Base-by-base conservation (phyloP, 2,797 vertebrate species). In the Vultur gryphus region DNA sequence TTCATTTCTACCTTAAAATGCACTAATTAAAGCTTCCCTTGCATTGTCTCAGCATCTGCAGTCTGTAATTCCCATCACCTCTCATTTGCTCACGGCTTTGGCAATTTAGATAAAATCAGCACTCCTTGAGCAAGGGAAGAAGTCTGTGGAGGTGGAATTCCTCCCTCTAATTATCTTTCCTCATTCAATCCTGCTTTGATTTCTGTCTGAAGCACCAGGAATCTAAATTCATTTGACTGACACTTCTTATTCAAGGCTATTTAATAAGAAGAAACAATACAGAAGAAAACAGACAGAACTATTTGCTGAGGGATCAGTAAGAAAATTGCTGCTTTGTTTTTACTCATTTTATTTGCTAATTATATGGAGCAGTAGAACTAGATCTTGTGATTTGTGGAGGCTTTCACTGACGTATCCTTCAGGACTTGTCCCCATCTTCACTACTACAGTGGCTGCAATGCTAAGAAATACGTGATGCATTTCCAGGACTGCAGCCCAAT, bases 311-410 rank as follows among this genome's bases (percentile, higher is more conserved):
- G 80, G 84, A 94, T 95, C 92, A 91, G 73, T 92, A 90, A 80
- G 82, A 87, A 95, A 97, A 98, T 85, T 91, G 91, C 71, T 89
- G 85, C 61, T 89, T 89, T 95, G 89, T 97, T 97, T 96, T 96
- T 51, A 77, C 66, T 84, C 77, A 88, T 79, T 90, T 89, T 85
- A 90, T 92, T 93, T 57, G 2, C 84, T 94, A 90, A 87, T 51
- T 93, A 94, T 75, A 90, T 20, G 66, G 82, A 97, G 87, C 41
- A 51, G 51, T 14, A 78, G 52, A 92, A 61, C 43, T 70, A 92
- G 87, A 62, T 87, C 92, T 65, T 82, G 77, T 71, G 86, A 88
- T 87, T 37, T 70, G 81, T 84, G 72, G 72, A 89, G 70, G 82
- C 18, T 87, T 92, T 72, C 65, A 43, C 94, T 58, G 61, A 88